Evolutionary conservation across 2,888 invertebrate genomes (phyloP).

Genomic region (Drosophila kambysellisi): DNA sequence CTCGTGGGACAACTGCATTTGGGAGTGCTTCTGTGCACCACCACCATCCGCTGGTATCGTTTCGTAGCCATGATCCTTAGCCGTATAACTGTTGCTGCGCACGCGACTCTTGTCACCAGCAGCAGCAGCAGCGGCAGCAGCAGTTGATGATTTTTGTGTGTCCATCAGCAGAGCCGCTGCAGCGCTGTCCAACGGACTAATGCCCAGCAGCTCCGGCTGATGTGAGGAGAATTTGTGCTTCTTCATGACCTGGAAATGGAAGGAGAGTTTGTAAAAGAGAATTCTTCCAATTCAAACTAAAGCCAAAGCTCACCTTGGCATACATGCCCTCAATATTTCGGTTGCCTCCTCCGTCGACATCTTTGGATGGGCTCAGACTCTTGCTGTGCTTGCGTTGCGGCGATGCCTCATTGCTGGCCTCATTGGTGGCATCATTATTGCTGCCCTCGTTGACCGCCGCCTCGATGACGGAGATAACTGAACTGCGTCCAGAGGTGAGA

Average conservation of each 20-base stretch:
- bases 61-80: slow-evolving; percentile 88
- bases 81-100: slow-evolving; percentile 85
- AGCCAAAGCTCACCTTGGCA: slow-evolving; percentile 89
- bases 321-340: slow-evolving; percentile 92
- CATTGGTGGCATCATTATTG: slow-evolving; percentile 73
- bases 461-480: slow-evolving; percentile 85
- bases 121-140: not conserved
- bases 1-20: slow-evolving; percentile 63
- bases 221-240: slow-evolving; percentile 84
- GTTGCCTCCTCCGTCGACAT: slow-evolving; percentile 89
- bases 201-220: slow-evolving; percentile 67
- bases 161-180: slow-evolving; percentile 78
- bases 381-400: slow-evolving; percentile 83
- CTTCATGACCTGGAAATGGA: slow-evolving; percentile 83
- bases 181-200: slow-evolving; percentile 77
- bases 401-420: slow-evolving; percentile 58
- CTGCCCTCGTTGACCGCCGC: slow-evolving; percentile 53
- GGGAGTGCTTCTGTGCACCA: slow-evolving; percentile 32
- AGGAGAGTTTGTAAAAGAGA: rapidly evolving
- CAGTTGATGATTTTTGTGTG: slow-evolving; percentile 29
- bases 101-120: slow-evolving; percentile 86
- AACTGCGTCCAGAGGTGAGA: slow-evolving; percentile 84
- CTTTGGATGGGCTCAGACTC: slow-evolving; percentile 87
- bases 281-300: too few species aligned
- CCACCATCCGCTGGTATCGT: slow-evolving; percentile 85